Conservation (phyloP, 2,797 vertebrate genomes). For the Anniella stebbinsi region DNA sequence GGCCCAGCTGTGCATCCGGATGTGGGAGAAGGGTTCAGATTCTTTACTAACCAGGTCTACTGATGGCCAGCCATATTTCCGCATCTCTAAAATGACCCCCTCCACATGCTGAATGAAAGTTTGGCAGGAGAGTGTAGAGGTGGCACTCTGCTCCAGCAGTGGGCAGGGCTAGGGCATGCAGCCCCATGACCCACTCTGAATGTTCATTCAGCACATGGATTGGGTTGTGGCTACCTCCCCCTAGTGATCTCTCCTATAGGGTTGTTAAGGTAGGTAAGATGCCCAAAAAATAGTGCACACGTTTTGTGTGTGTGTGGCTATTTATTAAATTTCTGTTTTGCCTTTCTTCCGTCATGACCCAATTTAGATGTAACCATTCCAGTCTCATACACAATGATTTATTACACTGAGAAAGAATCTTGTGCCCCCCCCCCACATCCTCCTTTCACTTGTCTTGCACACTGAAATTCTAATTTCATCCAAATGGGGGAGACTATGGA, state of each 20-base stretch:
- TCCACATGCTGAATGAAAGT: background rate
- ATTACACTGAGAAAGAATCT: background rate
- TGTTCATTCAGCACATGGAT: too few relatives aligned
- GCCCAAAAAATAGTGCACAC: background rate
- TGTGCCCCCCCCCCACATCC: background rate
- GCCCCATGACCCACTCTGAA: too few relatives aligned
- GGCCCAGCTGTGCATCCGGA: background rate
- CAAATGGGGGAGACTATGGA: too few relatives aligned
- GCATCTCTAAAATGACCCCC: background rate
- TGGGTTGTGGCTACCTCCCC: too few relatives aligned
- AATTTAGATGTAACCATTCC: background rate
- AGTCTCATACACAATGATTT: background rate
- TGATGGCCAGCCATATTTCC: background rate
- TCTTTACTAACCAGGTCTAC: background rate
- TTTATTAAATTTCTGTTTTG: background rate
- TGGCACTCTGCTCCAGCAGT: too few relatives aligned
- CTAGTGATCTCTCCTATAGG: background rate
- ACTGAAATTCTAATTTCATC: too few relatives aligned
- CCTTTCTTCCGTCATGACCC: background rate
- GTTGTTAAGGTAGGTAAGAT: background rate
- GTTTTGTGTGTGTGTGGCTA: background rate
- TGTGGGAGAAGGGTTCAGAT: background rate
- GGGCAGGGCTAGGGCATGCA: too few relatives aligned
- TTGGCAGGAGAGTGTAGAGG: too few relatives aligned
- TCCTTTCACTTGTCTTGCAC: too few relatives aligned